A percentile compares a stretch with the other conserved stretches of the same genome.
Conservation (phyloP, 2,113 vertebrate species). For the Scomber scombrus region DNA sequence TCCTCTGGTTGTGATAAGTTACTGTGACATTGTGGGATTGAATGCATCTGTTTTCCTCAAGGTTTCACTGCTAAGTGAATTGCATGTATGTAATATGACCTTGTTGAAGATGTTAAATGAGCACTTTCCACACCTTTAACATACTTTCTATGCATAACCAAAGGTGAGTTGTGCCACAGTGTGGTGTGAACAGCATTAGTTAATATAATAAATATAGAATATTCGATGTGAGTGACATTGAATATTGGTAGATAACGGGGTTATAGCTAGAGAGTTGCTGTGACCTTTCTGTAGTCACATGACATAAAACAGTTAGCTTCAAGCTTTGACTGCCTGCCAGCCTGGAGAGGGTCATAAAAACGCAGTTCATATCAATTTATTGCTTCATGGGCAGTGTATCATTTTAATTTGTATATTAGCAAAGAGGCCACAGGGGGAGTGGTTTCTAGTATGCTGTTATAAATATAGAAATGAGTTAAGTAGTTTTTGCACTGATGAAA, state of each 20-base stretch:
- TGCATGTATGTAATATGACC: neutral
- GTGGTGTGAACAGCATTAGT: neutral
- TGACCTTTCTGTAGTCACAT: conserved; percentile 48
- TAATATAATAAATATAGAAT: neutral
- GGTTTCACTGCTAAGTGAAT: conserved; percentile 13
- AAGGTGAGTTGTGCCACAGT: neutral
- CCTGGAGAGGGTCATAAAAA: conserved; percentile 56
- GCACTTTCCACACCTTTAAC: neutral
- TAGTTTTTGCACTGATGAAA: conserved; percentile 17
- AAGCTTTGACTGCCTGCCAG: conserved; percentile 9
- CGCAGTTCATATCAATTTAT: conserved; percentile 47
- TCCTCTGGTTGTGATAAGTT: conserved; percentile 77
- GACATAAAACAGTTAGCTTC: conserved; percentile 8
- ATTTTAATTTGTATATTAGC: conserved; percentile 56
- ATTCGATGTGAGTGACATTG: neutral
- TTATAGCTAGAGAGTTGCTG: neutral
- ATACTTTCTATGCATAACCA: neutral
- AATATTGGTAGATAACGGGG: conserved; percentile 8
- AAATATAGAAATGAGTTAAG: conserved; percentile 33
- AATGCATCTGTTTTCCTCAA: conserved; percentile 27
- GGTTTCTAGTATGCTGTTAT: conserved; percentile 16
- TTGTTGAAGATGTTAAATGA: neutral
- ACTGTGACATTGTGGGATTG: conserved; percentile 52
- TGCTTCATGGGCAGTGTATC: conserved; percentile 34
- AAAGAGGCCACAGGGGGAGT: conserved; percentile 17